These are phyloP conservation scores for Gortyna flavago DNA, from an alignment of 2,888 invertebrate genomes.

Conservation along the genomic window DNA sequence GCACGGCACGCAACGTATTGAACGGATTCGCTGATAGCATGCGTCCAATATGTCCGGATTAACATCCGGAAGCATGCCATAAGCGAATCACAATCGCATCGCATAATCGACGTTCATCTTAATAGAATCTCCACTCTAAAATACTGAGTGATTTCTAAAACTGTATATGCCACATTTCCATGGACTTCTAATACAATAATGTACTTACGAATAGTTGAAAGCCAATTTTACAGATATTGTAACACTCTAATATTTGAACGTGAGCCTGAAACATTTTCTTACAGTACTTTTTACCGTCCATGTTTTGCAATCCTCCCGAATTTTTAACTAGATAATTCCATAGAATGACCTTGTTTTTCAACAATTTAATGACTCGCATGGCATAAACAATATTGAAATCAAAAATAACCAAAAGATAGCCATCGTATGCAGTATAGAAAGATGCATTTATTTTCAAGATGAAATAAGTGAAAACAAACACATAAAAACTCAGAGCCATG, in stretches of 20 bases:
- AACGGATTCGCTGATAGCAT: no score
- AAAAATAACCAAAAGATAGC: neutral
- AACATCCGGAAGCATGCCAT: no score
- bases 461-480: neutral
- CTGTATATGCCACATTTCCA: neutral
- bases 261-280: conserved; percentile 24
- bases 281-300: neutral
- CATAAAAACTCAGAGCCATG: neutral
- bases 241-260: conserved; percentile 38
- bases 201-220: conserved; percentile 35
- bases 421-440: neutral
- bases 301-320: neutral
- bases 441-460: accelerated
- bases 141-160: neutral
- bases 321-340: conserved; percentile 10
- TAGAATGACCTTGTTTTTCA: conserved; percentile 10
- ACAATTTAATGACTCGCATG: neutral
- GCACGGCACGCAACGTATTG: no score
- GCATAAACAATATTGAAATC: conserved; percentile 33
- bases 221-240: conserved; percentile 20
- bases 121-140: neutral
- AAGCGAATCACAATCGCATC: no score
- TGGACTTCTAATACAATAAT: neutral
- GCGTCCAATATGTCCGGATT: no score
- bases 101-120: neutral